A percentile compares a stretch with the other conserved stretches of the same genome.
Evolutionary conservation across 2,888 invertebrate genomes (phyloP).

Genomic region (Orthosia gothica): DNA sequence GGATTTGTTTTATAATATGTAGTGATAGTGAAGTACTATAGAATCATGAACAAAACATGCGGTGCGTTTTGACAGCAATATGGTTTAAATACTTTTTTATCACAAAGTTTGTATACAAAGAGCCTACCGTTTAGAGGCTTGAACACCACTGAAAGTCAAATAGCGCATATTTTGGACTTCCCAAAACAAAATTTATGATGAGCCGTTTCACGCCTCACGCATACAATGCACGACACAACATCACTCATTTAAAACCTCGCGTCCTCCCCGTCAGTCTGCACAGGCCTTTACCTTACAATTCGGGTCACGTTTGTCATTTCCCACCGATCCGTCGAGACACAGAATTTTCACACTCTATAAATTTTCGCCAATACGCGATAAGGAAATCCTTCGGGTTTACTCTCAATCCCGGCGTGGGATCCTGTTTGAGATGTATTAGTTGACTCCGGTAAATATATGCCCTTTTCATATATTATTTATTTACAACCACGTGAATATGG

Average conservation of each 20-base stretch:
- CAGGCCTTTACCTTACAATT: conserved; percentile 63
- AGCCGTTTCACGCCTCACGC: conserved; percentile 7
- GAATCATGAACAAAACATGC: too few species aligned
- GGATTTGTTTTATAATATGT: too few species aligned
- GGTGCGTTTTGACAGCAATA: neutral
- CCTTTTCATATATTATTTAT: conserved; percentile 58
- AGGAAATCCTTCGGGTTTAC: conserved; percentile 79
- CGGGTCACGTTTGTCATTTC: conserved; percentile 87
- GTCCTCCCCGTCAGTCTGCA: conserved; percentile 46
- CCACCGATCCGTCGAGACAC: conserved; percentile 80
- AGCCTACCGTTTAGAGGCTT: neutral
- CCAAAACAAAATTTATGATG: conserved; percentile 24
- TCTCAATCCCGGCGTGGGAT: conserved; percentile 70
- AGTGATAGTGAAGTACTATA: too few species aligned
- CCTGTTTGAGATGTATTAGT: conserved; percentile 70
- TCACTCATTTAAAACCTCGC: conserved; percentile 53
- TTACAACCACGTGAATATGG: conserved; percentile 2
- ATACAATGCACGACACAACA: conserved; percentile 22
- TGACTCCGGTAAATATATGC: conserved; percentile 65
- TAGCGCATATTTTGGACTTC: conserved; percentile 16
- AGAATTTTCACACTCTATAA: conserved; percentile 88
- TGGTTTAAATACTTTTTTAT: neutral
- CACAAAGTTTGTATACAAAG: too few species aligned
- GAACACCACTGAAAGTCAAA: neutral
- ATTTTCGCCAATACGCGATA: conserved; percentile 81